phyloP scores from a whole-genome alignment of 1,140 invertebrate species.

The Drosophila nannoptera region DNA sequence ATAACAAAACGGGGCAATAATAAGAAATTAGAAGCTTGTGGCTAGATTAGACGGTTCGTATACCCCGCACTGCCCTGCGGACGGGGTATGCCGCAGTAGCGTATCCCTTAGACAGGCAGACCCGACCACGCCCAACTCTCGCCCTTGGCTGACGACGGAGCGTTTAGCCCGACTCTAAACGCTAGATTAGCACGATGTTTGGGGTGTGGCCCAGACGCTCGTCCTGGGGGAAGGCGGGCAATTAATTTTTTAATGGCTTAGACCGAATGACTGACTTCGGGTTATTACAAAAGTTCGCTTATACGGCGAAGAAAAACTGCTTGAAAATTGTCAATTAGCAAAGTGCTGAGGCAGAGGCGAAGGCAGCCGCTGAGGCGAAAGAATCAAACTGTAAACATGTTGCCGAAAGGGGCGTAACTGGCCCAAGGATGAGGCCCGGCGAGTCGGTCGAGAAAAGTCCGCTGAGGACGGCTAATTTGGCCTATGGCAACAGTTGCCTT shows the following conservation, averaged over 20 bases:
- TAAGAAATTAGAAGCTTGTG: constrained; percentile 72
- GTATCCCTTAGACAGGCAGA: no score
- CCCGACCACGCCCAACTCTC: no score
- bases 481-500: constrained; percentile 10
- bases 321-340: constrained; percentile 75
- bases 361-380: not conserved
- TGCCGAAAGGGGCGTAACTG: not conserved
- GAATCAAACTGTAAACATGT: not conserved
- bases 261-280: constrained; percentile 70
- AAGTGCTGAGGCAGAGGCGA: constrained; percentile 46
- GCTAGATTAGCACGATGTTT: constrained; percentile 68
- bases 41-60: constrained; percentile 63
- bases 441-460: not conserved
- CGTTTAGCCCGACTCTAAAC: constrained; percentile 60
- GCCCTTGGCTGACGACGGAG: not conserved
- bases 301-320: constrained; percentile 41
- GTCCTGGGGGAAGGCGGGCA: constrained; percentile 54
- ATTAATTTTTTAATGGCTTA: constrained; percentile 77
- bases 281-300: constrained; percentile 61
- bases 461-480: constrained; percentile 54
- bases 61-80: constrained; percentile 21
- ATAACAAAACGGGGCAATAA: constrained; percentile 66
- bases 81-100: constrained; percentile 5
- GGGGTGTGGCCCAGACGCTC: constrained; percentile 52
- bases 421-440: not conserved